Evolutionary conservation across 2,888 invertebrate species (phyloP).

Genomic region (Exocentrus adspersus): DNA sequence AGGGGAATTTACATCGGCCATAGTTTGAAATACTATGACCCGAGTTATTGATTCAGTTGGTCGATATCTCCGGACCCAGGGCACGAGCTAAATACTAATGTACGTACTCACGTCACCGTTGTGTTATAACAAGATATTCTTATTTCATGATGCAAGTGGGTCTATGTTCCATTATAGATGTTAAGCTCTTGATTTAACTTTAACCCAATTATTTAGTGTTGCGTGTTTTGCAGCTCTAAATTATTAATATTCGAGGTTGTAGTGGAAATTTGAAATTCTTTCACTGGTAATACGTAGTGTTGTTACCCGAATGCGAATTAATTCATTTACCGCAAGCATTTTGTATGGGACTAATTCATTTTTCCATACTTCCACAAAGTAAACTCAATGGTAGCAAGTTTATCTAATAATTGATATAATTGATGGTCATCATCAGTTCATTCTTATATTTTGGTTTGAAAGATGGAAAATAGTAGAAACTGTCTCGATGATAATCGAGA

Average conservation of each 20-base stretch:
- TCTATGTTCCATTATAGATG: constrained; percentile 35
- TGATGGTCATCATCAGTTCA: no score
- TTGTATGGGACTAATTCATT: no score
- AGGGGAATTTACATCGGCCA: constrained; percentile 20
- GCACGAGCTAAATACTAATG: constrained; percentile 26
- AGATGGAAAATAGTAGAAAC: no score
- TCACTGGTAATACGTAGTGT: no score
- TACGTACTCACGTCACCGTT: no score
- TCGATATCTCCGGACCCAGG: constrained; percentile 32
- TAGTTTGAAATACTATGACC: background rate
- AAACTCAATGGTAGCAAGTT: no score
- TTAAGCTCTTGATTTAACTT: constrained; percentile 40
- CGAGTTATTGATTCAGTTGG: constrained; percentile 39
- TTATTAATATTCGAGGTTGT: constrained; percentile 6
- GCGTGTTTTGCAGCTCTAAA: constrained; percentile 32
- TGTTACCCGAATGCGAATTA: no score
- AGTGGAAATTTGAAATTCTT: background rate
- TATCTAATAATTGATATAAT: no score
- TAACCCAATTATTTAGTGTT: constrained; percentile 39
- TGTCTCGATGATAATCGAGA: no score
- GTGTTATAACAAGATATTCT: constrained; percentile 41
- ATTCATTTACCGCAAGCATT: no score
- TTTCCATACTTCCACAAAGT: no score
- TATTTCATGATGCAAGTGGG: constrained; percentile 40
- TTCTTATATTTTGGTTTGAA: no score